Conservation (phyloP, 2,113 vertebrate genomes). For the Beaufortia kweichowensis region DNA sequence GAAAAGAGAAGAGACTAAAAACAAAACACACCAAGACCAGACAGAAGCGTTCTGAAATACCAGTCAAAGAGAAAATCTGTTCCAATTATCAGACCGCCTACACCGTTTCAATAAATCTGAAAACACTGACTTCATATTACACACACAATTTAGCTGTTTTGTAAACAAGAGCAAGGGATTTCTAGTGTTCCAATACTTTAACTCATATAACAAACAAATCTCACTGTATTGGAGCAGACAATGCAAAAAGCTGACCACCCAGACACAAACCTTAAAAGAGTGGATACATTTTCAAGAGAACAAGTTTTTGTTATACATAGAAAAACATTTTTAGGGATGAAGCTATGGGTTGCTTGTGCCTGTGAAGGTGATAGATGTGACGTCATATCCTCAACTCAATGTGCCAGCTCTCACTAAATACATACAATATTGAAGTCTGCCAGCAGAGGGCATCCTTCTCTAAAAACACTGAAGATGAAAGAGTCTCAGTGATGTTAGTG, state of each 20-base stretch:
- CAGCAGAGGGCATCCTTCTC: slow-evolving; percentile 26
- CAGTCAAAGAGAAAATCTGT: neutral
- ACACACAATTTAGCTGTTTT: slow-evolving; percentile 11
- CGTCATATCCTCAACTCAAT: slow-evolving; percentile 18
- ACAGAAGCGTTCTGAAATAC: slow-evolving; percentile 6
- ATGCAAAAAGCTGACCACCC: neutral
- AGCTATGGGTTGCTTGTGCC: too few relatives aligned
- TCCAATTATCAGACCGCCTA: neutral
- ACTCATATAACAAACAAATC: slow-evolving; percentile 29
- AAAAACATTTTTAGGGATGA: too few relatives aligned
- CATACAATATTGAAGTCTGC: slow-evolving; percentile 7
- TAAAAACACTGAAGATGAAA: slow-evolving; percentile 35
- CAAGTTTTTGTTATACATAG: too few relatives aligned
- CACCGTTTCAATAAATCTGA: slow-evolving; percentile 11
- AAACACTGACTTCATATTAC: neutral
- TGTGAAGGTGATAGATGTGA: neutral
- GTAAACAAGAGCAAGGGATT: slow-evolving; percentile 25
- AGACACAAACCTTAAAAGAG: neutral
- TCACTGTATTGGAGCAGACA: slow-evolving; percentile 8
- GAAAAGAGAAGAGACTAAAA: neutral
- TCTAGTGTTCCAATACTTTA: neutral
- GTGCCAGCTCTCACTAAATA: slow-evolving; percentile 19
- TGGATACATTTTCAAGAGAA: too few relatives aligned
- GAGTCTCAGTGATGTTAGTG: slow-evolving; percentile 28
- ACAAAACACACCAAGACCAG: neutral